Percentiles rank a stretch among this genome's conserved stretches.
These are phyloP conservation scores for Blastobasis lacticolella DNA, from an alignment of 2,888 invertebrate genomes.

Conservation along the genomic window DNA sequence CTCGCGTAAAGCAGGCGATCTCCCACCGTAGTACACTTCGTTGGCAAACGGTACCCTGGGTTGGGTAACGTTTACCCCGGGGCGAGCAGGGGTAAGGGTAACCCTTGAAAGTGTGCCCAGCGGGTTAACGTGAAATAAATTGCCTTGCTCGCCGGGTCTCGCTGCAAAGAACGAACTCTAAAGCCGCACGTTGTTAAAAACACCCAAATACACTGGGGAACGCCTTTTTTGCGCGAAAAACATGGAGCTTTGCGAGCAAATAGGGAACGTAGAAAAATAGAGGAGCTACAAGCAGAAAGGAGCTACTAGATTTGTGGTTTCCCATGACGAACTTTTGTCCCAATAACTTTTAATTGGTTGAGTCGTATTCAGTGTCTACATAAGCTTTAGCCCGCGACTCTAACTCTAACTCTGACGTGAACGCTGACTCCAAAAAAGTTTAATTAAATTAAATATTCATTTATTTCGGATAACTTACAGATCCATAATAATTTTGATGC, in stretches of 20 bases:
- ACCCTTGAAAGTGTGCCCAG: constrained; percentile 17
- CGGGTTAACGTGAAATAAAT: constrained; percentile 43
- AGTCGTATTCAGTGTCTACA: no score
- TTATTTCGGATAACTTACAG: no score
- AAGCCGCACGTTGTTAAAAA: constrained; percentile 22
- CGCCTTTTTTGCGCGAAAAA: constrained; percentile 15
- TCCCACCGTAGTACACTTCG: constrained; percentile 10
- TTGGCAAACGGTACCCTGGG: constrained; percentile 20
- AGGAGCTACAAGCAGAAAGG: neutral
- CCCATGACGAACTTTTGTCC: no score
- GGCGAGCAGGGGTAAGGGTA: constrained; percentile 10
- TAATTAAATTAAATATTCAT: no score
- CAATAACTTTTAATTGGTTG: no score
- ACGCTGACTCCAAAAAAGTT: no score
- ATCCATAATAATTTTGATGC: no score
- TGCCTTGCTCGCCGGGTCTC: constrained; percentile 25
- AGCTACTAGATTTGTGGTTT: no score
- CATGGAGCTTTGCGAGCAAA: neutral
- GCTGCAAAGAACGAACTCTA: constrained; percentile 22
- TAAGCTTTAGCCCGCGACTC: no score
- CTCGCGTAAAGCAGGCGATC: constrained; percentile 21
- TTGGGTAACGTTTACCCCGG: constrained; percentile 13
- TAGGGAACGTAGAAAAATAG: neutral
- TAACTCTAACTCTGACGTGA: no score
- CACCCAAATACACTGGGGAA: constrained; percentile 16